Evolutionary conservation across 64 coral and sea anemone species (phyloP), one percentile per base, ranked within the genome.

Genomic region (Porites lutea): DNA sequence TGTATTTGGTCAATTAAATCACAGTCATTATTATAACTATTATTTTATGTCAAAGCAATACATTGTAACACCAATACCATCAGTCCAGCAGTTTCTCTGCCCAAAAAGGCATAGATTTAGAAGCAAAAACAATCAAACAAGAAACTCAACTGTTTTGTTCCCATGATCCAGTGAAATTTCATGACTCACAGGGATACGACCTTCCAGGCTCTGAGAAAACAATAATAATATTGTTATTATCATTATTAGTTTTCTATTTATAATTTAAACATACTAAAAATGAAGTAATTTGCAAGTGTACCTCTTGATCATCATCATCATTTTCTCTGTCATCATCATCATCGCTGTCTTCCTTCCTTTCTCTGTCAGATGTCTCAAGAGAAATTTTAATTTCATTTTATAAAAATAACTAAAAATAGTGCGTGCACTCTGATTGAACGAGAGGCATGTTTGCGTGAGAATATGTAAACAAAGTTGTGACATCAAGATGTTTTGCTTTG

Each of bases 101-200:
- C 27, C 27, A 37, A 37, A 37, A 37, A 37, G 27, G 27, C 27
- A 37, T 37, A 37, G 27, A 37, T 37, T 37, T 37, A 37, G 27
- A 37, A 1, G 27, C 27, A 37, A 37, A 37, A 37, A 37, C 37
- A 48, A 10, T 74, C 27, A 59, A 76, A 5, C 12, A 37, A 2
- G 48, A 8, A 12, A 95, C 97, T 88, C 82, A 84, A 98, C 97
- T 64, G 97, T 98, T 88, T 96, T 98, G 59, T 78, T 72, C 12
- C 97, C 97, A 96, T 98, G 94, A 74, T 90, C 86, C 45, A 98
- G 47, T 12, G 90, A 86, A 53, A 98, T 89, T 84, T 98, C 97
- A 98, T 98, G 97, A 48, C 91, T 98, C 55, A 92, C 85, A 63
- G 97, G 97, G 79, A 98, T 85, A 15, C 49, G 16, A 11, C 80